phyloP scores from a whole-genome alignment of 1,140 invertebrate genomes.

The Scaptomyza montana region DNA sequence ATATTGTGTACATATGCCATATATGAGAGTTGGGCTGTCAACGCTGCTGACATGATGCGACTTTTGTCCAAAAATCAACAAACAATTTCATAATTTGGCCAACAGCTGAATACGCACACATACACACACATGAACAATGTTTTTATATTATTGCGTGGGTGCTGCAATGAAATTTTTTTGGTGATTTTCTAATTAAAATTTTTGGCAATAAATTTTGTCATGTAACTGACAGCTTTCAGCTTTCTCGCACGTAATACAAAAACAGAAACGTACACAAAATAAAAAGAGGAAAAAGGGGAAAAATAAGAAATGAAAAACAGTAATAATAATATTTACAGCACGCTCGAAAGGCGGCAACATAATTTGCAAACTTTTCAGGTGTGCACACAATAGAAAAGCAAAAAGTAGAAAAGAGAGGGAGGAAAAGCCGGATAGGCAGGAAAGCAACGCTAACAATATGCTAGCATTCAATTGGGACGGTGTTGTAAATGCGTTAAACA shows the following conservation, averaged over 20 bases:
- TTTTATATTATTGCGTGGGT: conserved; percentile 15
- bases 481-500: conserved; percentile 60
- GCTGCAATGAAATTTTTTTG: conserved; percentile 18
- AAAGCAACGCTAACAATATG: conserved; percentile 34
- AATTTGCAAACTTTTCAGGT: conserved; percentile 54
- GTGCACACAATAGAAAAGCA: conserved; percentile 1
- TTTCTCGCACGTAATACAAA: conserved; percentile 14
- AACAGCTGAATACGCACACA: conserved; percentile 31
- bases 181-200: conserved; percentile 74
- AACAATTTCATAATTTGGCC: conserved; percentile 56
- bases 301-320: conserved; percentile 29
- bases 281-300: conserved; percentile 9
- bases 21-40: background rate
- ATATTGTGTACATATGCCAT: conserved; percentile 5
- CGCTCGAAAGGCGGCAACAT: conserved; percentile 11
- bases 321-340: conserved; percentile 41
- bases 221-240: conserved; percentile 55
- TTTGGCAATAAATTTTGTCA: conserved; percentile 58
- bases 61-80: conserved; percentile 63
- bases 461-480: conserved; percentile 4
- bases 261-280: conserved; percentile 30
- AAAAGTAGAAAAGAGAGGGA: background rate
- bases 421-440: background rate
- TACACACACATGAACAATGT: conserved; percentile 13
- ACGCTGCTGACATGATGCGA: conserved; percentile 50